phyloP scores from a whole-genome alignment of 2,888 invertebrate genomes.

The Selenia dentaria region DNA sequence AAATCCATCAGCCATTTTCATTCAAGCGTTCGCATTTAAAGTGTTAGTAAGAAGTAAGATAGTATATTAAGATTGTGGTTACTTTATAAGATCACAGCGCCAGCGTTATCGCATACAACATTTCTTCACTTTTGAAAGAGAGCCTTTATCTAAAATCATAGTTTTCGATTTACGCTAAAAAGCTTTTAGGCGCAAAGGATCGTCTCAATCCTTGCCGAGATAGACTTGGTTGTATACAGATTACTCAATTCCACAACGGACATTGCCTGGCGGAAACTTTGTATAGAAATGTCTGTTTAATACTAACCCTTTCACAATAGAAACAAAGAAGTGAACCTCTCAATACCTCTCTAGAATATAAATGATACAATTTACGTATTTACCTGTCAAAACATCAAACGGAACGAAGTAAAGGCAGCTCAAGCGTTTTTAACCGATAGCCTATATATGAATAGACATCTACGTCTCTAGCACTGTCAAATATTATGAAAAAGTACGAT shows the following conservation, averaged over 20 bases:
- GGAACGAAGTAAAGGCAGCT: slow-evolving; percentile 18
- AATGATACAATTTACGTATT: slow-evolving; percentile 32
- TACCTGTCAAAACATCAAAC: slow-evolving; percentile 26
- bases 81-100: no score
- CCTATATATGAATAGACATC: slow-evolving; percentile 8
- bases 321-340: slow-evolving; percentile 32
- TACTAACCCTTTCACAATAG: slow-evolving; percentile 35
- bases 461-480: slow-evolving; percentile 7
- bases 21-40: no score
- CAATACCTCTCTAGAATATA: slow-evolving; percentile 29
- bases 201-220: slow-evolving; percentile 29
- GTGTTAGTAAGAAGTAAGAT: no score
- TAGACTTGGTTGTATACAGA: slow-evolving; percentile 28
- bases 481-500: slow-evolving; percentile 7
- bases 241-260: slow-evolving; percentile 30
- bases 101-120: no score
- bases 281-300: slow-evolving; percentile 37
- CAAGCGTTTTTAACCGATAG: slow-evolving; percentile 12
- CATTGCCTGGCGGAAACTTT: slow-evolving; percentile 27
- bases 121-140: no score
- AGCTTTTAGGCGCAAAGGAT: slow-evolving; percentile 19
- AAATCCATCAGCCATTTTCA: no score
- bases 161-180: slow-evolving; percentile 17
- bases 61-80: no score
- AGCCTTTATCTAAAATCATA: slow-evolving; percentile 15